phyloP scores from a whole-genome alignment of 2,888 invertebrate species.

The Cremastinae sp. region DNA sequence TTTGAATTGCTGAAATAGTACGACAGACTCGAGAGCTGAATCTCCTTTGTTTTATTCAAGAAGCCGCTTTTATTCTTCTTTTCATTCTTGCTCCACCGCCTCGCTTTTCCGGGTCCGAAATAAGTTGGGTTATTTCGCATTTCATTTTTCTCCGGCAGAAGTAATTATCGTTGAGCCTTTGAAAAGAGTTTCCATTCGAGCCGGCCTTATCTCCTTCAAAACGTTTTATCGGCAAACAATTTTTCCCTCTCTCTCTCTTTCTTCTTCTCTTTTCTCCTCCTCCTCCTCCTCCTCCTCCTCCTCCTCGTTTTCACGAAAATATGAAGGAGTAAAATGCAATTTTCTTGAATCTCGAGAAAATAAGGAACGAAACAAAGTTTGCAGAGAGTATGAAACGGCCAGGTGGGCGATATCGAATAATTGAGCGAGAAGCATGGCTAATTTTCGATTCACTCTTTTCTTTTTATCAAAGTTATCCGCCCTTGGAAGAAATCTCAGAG shows the following conservation, averaged over 20 bases:
- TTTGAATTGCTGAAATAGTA: too few species aligned
- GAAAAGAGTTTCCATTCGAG: too few species aligned
- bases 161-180: too few species aligned
- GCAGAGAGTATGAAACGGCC: neutral
- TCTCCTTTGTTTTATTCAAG: neutral
- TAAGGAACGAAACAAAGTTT: neutral
- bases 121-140: neutral
- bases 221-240: too few species aligned
- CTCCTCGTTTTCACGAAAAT: neutral
- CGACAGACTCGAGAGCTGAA: neutral
- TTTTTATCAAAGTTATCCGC: neutral
- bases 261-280: too few species aligned
- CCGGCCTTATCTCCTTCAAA: too few species aligned
- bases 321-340: slow-evolving; percentile 15
- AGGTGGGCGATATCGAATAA: slow-evolving; percentile 1
- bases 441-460: neutral
- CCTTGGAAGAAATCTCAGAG: neutral
- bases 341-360: slow-evolving; percentile 4
- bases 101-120: too few species aligned
- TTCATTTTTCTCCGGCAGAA: too few species aligned
- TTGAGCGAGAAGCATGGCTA: neutral
- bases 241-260: too few species aligned
- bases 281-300: too few species aligned
- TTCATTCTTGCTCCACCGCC: neutral
- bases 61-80: neutral